Evolutionary conservation across 2,797 vertebrate species (phyloP).

Genomic region (Arrhamphus sclerolepis): DNA sequence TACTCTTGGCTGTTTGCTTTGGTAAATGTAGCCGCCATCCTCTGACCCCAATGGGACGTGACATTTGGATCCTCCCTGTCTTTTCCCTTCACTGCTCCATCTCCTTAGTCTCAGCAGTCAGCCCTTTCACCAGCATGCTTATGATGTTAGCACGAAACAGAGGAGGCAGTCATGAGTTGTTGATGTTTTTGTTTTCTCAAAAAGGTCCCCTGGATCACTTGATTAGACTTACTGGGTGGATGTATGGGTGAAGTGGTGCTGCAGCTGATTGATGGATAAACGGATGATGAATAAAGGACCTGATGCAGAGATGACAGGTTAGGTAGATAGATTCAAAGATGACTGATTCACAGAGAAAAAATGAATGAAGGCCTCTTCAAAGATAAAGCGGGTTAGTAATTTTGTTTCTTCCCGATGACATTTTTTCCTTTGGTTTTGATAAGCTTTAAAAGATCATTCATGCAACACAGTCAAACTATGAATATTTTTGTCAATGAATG

Average conservation of each 20-base stretch:
- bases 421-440: slow-evolving; percentile 2
- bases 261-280: slow-evolving; percentile 43
- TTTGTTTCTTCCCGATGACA: slow-evolving; percentile 37
- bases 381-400: slow-evolving; percentile 21
- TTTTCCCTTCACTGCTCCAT: slow-evolving; percentile 28
- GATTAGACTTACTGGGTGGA: slow-evolving; percentile 22
- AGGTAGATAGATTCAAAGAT: slow-evolving; percentile 47
- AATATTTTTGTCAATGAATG: background rate
- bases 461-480: background rate
- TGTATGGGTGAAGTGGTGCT: slow-evolving; percentile 27
- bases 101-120: slow-evolving; percentile 16
- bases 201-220: slow-evolving; percentile 18
- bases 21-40: slow-evolving; percentile 70
- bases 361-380: slow-evolving; percentile 36
- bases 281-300: slow-evolving; percentile 46
- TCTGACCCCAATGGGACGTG: slow-evolving; percentile 79
- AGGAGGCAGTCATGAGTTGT: slow-evolving; percentile 1
- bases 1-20: slow-evolving; percentile 74
- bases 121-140: slow-evolving; percentile 1
- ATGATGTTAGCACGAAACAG: slow-evolving; percentile 9
- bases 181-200: slow-evolving; percentile 28
- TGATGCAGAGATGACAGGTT: slow-evolving; percentile 40
- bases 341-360: slow-evolving; percentile 44
- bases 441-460: slow-evolving; percentile 16
- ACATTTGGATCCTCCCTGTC: slow-evolving; percentile 66